Conservation (phyloP, 2,888 invertebrate species). For the Agonopterix subpropinquella region DNA sequence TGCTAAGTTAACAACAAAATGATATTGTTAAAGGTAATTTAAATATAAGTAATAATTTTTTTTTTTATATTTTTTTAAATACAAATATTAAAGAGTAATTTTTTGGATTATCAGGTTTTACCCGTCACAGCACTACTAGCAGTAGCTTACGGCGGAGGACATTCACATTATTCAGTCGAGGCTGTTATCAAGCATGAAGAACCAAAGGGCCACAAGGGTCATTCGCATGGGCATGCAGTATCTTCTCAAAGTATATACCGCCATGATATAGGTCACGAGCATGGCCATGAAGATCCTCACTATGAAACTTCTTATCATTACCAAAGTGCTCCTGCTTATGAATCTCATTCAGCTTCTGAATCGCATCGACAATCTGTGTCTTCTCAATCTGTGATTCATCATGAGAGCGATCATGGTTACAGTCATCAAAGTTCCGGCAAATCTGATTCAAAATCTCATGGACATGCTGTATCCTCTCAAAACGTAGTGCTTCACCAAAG, state of each 20-base stretch:
- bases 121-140: constrained; percentile 21
- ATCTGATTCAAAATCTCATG: constrained; percentile 5
- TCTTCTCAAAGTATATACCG: constrained; percentile 38
- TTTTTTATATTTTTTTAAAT: background rate
- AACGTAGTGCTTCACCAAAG: constrained; percentile 19
- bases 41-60: background rate
- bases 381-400: background rate
- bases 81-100: background rate
- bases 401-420: background rate
- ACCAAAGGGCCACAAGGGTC: constrained; percentile 20
- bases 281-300: background rate
- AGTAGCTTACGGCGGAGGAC: constrained; percentile 31
- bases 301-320: background rate
- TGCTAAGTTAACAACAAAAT: constrained; percentile 25
- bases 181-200: constrained; percentile 36
- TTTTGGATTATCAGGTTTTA: constrained; percentile 25
- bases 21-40: constrained; percentile 29
- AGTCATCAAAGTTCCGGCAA: background rate
- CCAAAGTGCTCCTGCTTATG: background rate
- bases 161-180: constrained; percentile 29
- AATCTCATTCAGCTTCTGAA: background rate
- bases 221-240: constrained; percentile 27
- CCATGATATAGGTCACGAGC: constrained; percentile 12
- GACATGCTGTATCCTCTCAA: constrained; percentile 16
- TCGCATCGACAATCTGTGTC: background rate